Conservation (phyloP, 2,888 invertebrate species). For the Carpatolechia fugitivella region DNA sequence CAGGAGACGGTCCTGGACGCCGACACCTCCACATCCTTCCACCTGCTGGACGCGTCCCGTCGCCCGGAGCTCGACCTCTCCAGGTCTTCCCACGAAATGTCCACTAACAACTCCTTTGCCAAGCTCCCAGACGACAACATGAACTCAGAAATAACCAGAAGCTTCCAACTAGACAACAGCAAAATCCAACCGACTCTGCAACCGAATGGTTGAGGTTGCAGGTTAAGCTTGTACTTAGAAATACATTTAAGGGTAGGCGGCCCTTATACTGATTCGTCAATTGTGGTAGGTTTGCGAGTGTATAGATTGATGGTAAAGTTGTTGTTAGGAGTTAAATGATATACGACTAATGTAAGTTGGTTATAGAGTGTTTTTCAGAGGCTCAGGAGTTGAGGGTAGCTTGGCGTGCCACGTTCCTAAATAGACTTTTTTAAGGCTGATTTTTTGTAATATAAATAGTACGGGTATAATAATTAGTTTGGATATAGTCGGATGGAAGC, state of each 20-base stretch:
- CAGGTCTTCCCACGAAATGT: constrained; percentile 28
- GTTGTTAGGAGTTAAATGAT: constrained; percentile 37
- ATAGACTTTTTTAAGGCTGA: constrained; percentile 75
- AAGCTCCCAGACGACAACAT: constrained; percentile 73
- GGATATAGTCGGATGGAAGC: constrained; percentile 41
- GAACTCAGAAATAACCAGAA: constrained; percentile 63
- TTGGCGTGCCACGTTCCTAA: constrained; percentile 68
- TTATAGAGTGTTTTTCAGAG: constrained; percentile 31
- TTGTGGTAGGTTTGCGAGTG: constrained; percentile 51
- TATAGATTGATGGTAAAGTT: too few relatives aligned
- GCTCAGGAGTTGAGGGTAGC: constrained; percentile 55
- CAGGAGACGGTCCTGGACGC: constrained; percentile 49
- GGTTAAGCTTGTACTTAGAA: constrained; percentile 34
- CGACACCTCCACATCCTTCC: constrained; percentile 37
- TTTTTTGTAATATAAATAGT: constrained; percentile 58
- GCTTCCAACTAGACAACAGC: constrained; percentile 56
- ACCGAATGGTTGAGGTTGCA: constrained; percentile 64
- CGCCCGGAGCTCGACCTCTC: constrained; percentile 40
- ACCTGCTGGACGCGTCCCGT: constrained; percentile 57
- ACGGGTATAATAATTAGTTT: constrained; percentile 61
- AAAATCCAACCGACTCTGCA: constrained; percentile 65
- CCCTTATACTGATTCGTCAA: constrained; percentile 49
- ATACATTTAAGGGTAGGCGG: constrained; percentile 64
- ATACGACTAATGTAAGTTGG: constrained; percentile 41
- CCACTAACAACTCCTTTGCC: constrained; percentile 43